Conservation (phyloP, 1,140 invertebrate species). For the Kradibia gibbosae region DNA sequence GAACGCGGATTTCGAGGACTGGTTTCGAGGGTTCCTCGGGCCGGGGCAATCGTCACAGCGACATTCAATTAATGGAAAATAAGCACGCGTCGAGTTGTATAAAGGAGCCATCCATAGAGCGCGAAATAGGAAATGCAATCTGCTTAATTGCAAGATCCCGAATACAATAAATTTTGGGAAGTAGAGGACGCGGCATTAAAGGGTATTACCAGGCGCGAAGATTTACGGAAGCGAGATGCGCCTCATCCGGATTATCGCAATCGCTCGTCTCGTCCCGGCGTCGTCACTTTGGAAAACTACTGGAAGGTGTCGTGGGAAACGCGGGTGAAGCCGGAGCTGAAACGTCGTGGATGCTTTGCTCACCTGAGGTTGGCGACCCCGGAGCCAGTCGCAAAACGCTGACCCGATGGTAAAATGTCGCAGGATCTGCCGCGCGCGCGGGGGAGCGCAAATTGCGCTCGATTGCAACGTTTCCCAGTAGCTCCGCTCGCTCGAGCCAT, state of each 20-base stretch:
- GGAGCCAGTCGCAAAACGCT: constrained; percentile 8
- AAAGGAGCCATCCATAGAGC: no score
- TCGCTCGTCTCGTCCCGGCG: background rate
- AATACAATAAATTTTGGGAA: no score
- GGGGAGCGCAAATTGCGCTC: constrained; percentile 31
- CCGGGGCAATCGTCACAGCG: no score
- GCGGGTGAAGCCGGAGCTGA: background rate
- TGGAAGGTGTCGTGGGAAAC: background rate
- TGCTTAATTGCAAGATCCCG: no score
- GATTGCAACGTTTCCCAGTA: constrained; percentile 9
- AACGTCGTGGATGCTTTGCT: background rate
- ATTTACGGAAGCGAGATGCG: background rate
- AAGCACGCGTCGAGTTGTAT: no score
- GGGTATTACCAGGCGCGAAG: background rate
- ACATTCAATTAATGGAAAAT: no score
- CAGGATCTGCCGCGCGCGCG: constrained; percentile 27
- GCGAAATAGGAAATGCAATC: background rate
- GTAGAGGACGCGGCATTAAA: no score
- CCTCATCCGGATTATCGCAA: background rate
- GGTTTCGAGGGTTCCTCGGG: no score
- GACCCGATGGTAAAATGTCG: constrained; percentile 4
- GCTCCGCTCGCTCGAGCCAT: background rate
- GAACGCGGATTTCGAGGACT: no score
- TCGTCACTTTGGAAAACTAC: background rate
- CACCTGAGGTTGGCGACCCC: constrained; percentile 30